phyloP scores from a whole-genome alignment of 2,888 invertebrate species.

The Ganaspis brasiliensis region DNA sequence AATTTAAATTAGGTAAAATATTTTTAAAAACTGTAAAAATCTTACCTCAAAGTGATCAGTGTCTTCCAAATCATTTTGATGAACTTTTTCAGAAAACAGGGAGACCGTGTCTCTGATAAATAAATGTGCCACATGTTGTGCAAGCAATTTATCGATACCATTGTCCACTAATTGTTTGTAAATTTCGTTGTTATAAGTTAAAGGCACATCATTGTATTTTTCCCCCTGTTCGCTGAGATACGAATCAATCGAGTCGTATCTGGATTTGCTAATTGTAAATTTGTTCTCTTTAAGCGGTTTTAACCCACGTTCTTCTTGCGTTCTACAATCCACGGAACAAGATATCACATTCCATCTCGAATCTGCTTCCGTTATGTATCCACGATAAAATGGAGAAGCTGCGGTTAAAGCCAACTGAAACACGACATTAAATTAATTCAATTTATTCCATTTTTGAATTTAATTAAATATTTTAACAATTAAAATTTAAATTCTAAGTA shows the following conservation, averaged over 20 bases:
- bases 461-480: constrained; percentile 46
- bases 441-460: constrained; percentile 38
- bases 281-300: constrained; percentile 87
- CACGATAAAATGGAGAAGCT: constrained; percentile 96
- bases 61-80: constrained; percentile 96
- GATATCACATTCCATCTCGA: constrained; percentile 99
- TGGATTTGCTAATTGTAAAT: constrained; percentile 94
- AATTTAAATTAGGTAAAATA: not conserved
- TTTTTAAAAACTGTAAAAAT: constrained; percentile 21
- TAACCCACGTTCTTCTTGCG: constrained; percentile 94
- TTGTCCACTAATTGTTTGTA: constrained; percentile 92
- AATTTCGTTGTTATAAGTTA: constrained; percentile 92
- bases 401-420: constrained; percentile 95
- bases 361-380: constrained; percentile 96
- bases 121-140: constrained; percentile 98
- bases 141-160: constrained; percentile 95
- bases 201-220: constrained; percentile 95
- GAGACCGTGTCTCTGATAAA: constrained; percentile 99
- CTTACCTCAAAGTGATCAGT: constrained; percentile 98
- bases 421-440: constrained; percentile 68
- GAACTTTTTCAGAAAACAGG: constrained; percentile 95
- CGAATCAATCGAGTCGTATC: constrained; percentile 98
- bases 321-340: constrained; percentile 97
- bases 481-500: constrained; percentile 36
- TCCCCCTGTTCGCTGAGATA: constrained; percentile 95